These are phyloP conservation scores for Apistogramma diplotaenia DNA, from an alignment of 2,113 vertebrate genomes.

Conservation along the genomic window DNA sequence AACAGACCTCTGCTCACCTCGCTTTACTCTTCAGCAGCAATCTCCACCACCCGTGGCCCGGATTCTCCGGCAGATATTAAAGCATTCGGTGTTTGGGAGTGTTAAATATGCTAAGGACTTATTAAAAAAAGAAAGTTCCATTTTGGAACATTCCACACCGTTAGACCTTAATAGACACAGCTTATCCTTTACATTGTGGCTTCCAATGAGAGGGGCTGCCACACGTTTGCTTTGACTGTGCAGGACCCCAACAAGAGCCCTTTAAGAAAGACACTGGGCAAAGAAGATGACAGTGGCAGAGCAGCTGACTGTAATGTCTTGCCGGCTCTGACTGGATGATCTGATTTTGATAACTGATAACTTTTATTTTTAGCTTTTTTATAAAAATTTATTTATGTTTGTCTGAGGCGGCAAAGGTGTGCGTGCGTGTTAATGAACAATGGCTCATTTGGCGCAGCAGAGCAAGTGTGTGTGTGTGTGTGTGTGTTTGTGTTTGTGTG, in stretches of 20 bases:
- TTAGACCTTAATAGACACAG: slow-evolving; percentile 51
- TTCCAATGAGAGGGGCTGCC: slow-evolving; percentile 56
- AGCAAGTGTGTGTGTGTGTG: slow-evolving; percentile 30
- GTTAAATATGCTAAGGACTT: slow-evolving; percentile 76
- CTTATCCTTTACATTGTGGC: slow-evolving; percentile 69
- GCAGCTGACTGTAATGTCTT: slow-evolving; percentile 50
- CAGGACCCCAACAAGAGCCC: slow-evolving; percentile 23
- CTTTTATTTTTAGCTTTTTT: not conserved
- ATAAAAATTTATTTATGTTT: not conserved
- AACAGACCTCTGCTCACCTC: slow-evolving; percentile 54
- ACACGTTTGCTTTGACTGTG: slow-evolving; percentile 42
- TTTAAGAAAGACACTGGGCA: slow-evolving; percentile 16
- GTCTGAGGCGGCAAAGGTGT: slow-evolving; percentile 29
- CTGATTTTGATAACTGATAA: slow-evolving; percentile 53
- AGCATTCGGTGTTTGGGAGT: slow-evolving; percentile 53
- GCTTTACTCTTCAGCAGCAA: slow-evolving; percentile 47
- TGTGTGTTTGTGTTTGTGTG: slow-evolving; percentile 44
- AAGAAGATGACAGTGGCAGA: slow-evolving; percentile 42
- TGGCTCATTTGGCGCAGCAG: slow-evolving; percentile 34
- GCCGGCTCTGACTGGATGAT: slow-evolving; percentile 52
- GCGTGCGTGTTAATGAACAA: slow-evolving; percentile 52
- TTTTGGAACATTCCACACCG: slow-evolving; percentile 48
- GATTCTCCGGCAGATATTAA: slow-evolving; percentile 55
- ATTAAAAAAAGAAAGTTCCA: slow-evolving; percentile 36
- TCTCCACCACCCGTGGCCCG: slow-evolving; percentile 48